phyloP scores from a whole-genome alignment of 2,888 invertebrate genomes.

The Drosophila nr. perissopoda region DNA sequence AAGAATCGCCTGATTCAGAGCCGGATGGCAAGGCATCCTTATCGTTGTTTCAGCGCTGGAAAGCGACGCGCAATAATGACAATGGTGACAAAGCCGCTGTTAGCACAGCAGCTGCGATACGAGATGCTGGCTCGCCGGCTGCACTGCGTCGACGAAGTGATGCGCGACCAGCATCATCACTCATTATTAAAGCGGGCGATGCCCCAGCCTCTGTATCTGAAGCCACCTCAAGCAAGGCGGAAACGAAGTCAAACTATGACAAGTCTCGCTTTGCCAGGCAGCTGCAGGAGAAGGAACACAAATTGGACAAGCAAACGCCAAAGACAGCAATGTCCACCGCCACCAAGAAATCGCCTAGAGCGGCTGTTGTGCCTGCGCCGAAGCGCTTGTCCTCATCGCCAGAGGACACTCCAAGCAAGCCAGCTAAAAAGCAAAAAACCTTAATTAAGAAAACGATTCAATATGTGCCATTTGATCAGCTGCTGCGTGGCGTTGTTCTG shows the following conservation, averaged over 20 bases:
- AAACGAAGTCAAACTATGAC: conserved; percentile 20
- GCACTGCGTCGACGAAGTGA: conserved; percentile 40
- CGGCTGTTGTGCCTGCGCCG: conserved; percentile 4
- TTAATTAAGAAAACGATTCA: conserved; percentile 24
- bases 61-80: conserved; percentile 43
- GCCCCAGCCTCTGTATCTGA: not conserved
- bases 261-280: conserved; percentile 44
- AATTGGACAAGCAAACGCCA: conserved; percentile 34
- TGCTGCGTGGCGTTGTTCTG: conserved; percentile 89
- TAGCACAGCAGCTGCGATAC: conserved; percentile 86
- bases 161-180: conserved; percentile 5
- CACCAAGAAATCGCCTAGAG: conserved; percentile 27
- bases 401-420: conserved; percentile 26
- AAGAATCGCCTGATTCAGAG: conserved; percentile 87
- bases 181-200: not conserved
- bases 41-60: conserved; percentile 83
- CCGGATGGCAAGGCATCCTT: conserved; percentile 67
- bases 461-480: conserved; percentile 86
- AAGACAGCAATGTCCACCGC: not conserved
- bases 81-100: not conserved
- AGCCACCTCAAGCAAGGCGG: conserved; percentile 2
- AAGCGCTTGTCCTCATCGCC: conserved; percentile 65
- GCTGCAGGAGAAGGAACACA: conserved; percentile 55
- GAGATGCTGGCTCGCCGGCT: conserved; percentile 82
- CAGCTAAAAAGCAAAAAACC: conserved; percentile 75